Evolutionary conservation across 1,140 invertebrate species (phyloP).

Genomic region (Brachionus plicatilis): DNA sequence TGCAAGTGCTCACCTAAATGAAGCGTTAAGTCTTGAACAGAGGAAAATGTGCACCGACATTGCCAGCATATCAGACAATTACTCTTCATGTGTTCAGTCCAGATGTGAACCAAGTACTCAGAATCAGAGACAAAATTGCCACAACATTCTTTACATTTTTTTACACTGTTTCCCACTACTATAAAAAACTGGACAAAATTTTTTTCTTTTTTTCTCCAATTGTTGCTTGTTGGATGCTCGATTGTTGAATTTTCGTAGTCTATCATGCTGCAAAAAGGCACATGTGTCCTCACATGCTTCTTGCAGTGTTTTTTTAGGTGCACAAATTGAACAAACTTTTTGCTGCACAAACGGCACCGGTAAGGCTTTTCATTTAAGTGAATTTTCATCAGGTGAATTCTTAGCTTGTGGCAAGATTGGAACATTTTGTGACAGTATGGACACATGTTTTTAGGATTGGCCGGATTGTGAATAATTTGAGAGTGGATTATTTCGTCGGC

Average conservation of each 20-base stretch:
- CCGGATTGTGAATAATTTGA: neutral
- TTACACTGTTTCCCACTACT: neutral
- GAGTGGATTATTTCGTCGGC: slow-evolving; percentile 34
- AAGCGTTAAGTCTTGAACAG: neutral
- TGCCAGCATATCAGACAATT: neutral
- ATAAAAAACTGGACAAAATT: neutral
- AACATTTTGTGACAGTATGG: neutral
- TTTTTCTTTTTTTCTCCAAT: neutral
- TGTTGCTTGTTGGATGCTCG: neutral
- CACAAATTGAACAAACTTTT: neutral
- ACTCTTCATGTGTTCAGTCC: neutral
- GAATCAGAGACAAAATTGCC: neutral
- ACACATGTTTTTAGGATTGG: neutral
- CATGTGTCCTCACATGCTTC: neutral
- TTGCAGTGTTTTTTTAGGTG: neutral
- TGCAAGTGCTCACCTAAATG: neutral
- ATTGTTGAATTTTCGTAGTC: neutral
- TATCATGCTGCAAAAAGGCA: neutral
- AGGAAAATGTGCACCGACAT: neutral
- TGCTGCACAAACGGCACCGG: neutral
- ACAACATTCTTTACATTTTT: neutral
- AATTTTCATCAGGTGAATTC: slow-evolving; percentile 2
- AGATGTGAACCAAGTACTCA: neutral
- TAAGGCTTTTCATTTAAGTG: slow-evolving; percentile 32
- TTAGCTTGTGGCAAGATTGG: neutral